Conservation (phyloP, 2,113 vertebrate species). For the Zosterops lateralis region DNA sequence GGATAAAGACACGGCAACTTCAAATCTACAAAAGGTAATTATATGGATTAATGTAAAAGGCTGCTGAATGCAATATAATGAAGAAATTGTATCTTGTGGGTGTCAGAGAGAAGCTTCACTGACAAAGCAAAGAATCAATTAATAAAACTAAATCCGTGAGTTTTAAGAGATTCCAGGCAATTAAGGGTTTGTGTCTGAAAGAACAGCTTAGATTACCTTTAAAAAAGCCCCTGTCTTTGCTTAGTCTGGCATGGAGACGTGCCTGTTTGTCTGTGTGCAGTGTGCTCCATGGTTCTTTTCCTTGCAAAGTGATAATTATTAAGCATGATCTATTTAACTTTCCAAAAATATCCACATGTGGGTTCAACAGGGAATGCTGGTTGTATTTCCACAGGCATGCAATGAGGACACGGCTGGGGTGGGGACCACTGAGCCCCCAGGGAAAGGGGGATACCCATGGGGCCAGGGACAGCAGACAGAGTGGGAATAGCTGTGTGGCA, state of each 20-base stretch:
- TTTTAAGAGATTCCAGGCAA: constrained; percentile 3
- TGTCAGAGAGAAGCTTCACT: neutral
- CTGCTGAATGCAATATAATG: neutral
- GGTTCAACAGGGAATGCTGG: neutral
- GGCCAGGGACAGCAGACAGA: neutral
- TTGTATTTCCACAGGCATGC: neutral
- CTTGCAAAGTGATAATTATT: neutral
- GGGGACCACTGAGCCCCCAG: neutral
- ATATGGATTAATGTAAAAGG: constrained; percentile 54
- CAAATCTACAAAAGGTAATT: constrained; percentile 54
- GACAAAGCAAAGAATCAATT: constrained; percentile 36
- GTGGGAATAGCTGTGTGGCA: neutral
- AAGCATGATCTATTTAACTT: neutral
- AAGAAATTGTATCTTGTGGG: neutral
- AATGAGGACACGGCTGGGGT: rapidly evolving
- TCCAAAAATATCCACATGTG: neutral
- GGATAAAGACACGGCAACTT: constrained; percentile 56
- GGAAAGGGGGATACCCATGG: neutral
- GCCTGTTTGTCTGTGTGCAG: neutral
- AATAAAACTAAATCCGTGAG: neutral
- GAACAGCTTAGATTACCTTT: neutral
- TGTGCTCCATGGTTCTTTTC: neutral
- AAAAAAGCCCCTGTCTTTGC: rapidly evolving
- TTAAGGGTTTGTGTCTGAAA: constrained; percentile 2
- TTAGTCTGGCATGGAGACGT: rapidly evolving